Evolutionary conservation across 2,888 invertebrate genomes (phyloP), one percentile per base, ranked within the genome.

Genomic region (Heliconius charithonia): DNA sequence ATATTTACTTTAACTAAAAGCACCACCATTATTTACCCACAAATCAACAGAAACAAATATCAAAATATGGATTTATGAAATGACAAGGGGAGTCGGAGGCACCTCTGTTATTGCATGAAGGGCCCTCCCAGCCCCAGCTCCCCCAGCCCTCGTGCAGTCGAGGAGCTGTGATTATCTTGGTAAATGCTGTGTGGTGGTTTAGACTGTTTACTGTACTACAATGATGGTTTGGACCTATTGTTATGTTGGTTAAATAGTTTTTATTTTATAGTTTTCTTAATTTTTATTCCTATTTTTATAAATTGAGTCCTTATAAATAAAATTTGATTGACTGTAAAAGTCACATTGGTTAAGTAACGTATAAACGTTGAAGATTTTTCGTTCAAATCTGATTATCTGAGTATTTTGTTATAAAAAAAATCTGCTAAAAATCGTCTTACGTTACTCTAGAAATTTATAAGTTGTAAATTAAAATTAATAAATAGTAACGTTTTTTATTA

Each of bases 61-160:
- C 69, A 69, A 56, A 72, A 59, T 72, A 72, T 72, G 37, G 70
- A 67, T 76, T n/a, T 32, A 51, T 76, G 67, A 67, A 75, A 74
- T 76, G 77, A 65, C 73, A 77, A 29, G 66, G 82, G 80, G 79
- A 83, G 83, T 79, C 81, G 79, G 83, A 82, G 83, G 80, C 84
- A 83, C 81, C 83, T 82, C 83, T 79, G 81, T 85, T 82, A 84
- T 83, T 84, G 83, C 83, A 80, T 81, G 81, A 79, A 83, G 84
- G 77, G 82, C 83, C 56, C 83, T 86, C 80, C 75, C 74, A 76
- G 75, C 76, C 80, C 83, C 78, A 81, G 79, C 76, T 75, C 63
- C 76, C 67, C 37, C 4, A 71, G 70, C 78, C 41, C 37, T 69
- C 71, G 73, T 62, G 70, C 79, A 77, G 80, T 79, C 80, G 80